Evolutionary conservation across 2,888 invertebrate genomes (phyloP).

Genomic region (Epistrophe eligans): DNA sequence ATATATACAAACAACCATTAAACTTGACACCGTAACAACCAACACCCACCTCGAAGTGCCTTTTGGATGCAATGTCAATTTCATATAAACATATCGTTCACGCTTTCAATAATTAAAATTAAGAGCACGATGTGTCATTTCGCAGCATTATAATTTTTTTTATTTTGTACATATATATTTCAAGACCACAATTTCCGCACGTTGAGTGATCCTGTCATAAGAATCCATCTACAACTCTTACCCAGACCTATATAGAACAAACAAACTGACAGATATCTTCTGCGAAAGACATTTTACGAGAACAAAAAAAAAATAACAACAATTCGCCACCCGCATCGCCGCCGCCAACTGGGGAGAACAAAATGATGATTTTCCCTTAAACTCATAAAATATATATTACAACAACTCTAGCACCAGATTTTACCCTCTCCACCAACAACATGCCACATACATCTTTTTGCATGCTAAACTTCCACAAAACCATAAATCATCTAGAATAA

Average conservation of each 20-base stretch:
- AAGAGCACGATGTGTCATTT: slow-evolving; percentile 38
- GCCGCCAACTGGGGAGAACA: background rate
- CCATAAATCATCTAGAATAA: slow-evolving; percentile 66
- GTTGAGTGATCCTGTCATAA: slow-evolving; percentile 43
- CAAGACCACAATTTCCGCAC: slow-evolving; percentile 38
- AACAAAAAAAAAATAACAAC: slow-evolving; percentile 1
- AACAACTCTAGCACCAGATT: slow-evolving; percentile 14
- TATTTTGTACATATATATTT: background rate
- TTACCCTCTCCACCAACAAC: slow-evolving; percentile 38
- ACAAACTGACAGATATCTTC: slow-evolving; percentile 47
- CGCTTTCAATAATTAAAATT: slow-evolving; percentile 40
- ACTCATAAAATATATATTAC: slow-evolving; percentile 61
- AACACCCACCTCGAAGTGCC: slow-evolving; percentile 26
- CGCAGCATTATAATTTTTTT: slow-evolving; percentile 2
- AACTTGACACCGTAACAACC: background rate
- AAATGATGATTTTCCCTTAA: slow-evolving; percentile 32
- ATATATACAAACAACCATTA: slow-evolving; percentile 1
- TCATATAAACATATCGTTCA: slow-evolving; percentile 45
- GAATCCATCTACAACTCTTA: slow-evolving; percentile 43
- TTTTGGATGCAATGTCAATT: slow-evolving; percentile 20
- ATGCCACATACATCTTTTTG: slow-evolving; percentile 2
- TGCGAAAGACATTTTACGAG: slow-evolving; percentile 6
- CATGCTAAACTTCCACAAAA: slow-evolving; percentile 55
- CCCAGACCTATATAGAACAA: slow-evolving; percentile 29
- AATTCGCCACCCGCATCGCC: slow-evolving; percentile 70